A percentile compares a stretch with the other conserved stretches of the same genome.
Evolutionary conservation across 2,113 vertebrate genomes (phyloP).

Genomic region (Hippocampus abdominalis): DNA sequence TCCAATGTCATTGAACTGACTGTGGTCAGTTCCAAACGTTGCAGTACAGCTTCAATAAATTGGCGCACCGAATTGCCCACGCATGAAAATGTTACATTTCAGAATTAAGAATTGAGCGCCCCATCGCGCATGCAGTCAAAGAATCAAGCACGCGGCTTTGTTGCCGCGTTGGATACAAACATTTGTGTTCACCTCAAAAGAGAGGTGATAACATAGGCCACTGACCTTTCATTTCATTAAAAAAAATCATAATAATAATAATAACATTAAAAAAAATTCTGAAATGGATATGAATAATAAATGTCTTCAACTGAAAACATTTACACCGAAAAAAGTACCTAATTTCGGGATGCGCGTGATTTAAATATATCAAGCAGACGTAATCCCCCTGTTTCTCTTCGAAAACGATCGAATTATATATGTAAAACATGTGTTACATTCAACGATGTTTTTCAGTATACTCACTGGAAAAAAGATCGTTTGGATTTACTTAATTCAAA

Average conservation of each 20-base stretch:
- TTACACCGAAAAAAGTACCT: no score
- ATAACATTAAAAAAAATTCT: no score
- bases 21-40: background rate
- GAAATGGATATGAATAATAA: no score
- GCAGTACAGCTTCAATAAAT: background rate
- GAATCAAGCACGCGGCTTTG: background rate
- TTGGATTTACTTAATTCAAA: no score
- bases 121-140: background rate
- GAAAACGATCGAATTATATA: no score
- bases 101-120: background rate
- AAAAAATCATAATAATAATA: background rate
- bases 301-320: no score
- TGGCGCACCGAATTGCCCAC: background rate
- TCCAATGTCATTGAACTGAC: background rate
- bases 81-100: background rate
- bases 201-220: background rate
- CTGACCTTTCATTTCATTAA: background rate
- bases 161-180: background rate
- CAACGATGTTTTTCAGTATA: no score
- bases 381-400: no score
- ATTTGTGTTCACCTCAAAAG: background rate
- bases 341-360: no score
- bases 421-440: no score
- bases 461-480: no score
- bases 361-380: no score